Conservation (phyloP, 2,113 vertebrate genomes). For the Pontoporia blainvillei region DNA sequence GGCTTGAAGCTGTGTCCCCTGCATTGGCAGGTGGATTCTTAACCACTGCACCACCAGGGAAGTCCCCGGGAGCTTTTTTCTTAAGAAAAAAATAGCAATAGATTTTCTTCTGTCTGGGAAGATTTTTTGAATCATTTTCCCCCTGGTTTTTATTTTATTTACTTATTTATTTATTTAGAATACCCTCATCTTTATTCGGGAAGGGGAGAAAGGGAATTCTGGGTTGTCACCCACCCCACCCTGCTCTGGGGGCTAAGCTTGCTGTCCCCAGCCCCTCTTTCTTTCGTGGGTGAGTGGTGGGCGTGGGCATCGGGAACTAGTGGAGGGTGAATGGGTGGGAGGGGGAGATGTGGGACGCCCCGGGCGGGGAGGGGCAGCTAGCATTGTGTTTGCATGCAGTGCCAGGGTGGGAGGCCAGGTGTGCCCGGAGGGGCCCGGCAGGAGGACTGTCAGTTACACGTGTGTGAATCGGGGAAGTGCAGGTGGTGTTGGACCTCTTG, state of each 20-base stretch:
- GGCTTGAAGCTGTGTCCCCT: too few species aligned
- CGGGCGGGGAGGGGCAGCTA: slow-evolving; percentile 43
- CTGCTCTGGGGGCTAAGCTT: background rate
- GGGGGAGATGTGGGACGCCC: background rate
- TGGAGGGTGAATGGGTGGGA: background rate
- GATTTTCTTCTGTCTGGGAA: background rate
- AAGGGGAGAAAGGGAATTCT: background rate
- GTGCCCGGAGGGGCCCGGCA: background rate
- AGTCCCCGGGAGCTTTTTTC: background rate
- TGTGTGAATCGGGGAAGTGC: background rate
- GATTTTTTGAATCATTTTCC: background rate
- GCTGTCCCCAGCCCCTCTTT: background rate
- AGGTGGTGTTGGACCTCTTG: background rate
- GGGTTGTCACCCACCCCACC: background rate
- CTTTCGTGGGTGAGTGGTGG: background rate
- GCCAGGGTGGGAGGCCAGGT: slow-evolving; percentile 30
- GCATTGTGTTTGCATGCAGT: slow-evolving; percentile 60
- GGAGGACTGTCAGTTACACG: background rate
- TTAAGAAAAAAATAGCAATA: background rate
- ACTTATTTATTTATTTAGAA: slow-evolving; percentile 16
- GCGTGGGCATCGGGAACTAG: background rate
- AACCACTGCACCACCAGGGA: too few species aligned
- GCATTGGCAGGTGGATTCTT: too few species aligned
- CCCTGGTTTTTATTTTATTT: background rate
- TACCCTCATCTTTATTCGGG: slow-evolving; percentile 78